Evolutionary conservation across 1,140 invertebrate genomes (phyloP).

Genomic region (Prorops nasuta): DNA sequence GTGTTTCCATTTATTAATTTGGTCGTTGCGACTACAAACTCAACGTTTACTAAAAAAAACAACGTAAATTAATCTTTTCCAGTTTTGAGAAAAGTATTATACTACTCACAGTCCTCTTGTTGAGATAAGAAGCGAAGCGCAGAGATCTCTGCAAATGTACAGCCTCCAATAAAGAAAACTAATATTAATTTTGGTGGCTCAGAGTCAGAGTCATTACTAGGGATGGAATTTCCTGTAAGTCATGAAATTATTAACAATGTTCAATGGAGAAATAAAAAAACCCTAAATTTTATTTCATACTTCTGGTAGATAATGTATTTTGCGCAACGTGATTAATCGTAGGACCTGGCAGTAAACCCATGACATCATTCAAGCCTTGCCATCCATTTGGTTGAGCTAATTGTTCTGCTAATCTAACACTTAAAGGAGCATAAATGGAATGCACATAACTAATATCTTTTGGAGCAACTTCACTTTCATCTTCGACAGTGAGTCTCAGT

Average conservation of each 20-base stretch:
- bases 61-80: not conserved
- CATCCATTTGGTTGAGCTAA: constrained; percentile 81
- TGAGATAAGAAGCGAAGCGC: constrained; percentile 88
- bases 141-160: constrained; percentile 94
- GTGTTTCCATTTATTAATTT: constrained; percentile 89
- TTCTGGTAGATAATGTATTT: constrained; percentile 53
- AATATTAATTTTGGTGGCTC: constrained; percentile 79
- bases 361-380: constrained; percentile 68
- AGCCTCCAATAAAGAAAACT: constrained; percentile 94
- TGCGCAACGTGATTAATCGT: constrained; percentile 42
- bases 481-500: constrained; percentile 81
- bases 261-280: not conserved
- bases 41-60: constrained; percentile 71
- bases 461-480: constrained; percentile 79
- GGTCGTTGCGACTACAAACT: constrained; percentile 91
- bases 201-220: constrained; percentile 65
- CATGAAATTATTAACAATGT: constrained; percentile 4
- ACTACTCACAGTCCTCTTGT: constrained; percentile 78
- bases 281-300: constrained; percentile 40
- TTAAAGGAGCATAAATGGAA: constrained; percentile 92
- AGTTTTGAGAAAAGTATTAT: constrained; percentile 6
- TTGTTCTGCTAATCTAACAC: constrained; percentile 82
- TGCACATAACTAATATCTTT: constrained; percentile 92
- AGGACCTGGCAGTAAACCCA: constrained; percentile 67
- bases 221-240: constrained; percentile 59